These are phyloP conservation scores for Arizona elegans DNA, from an alignment of 2,113 vertebrate genomes.

Conservation along the genomic window DNA sequence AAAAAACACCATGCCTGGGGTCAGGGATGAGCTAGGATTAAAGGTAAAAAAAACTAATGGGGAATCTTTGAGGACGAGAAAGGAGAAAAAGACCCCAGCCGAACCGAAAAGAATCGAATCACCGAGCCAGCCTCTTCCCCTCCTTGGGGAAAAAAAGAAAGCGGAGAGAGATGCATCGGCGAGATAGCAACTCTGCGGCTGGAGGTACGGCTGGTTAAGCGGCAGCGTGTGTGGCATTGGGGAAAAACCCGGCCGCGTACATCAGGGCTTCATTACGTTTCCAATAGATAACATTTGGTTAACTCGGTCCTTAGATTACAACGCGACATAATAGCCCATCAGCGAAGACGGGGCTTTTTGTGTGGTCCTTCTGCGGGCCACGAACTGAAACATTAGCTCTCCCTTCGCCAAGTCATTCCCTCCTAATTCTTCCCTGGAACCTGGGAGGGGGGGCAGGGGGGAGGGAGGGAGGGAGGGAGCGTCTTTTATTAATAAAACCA, in stretches of 20 bases:
- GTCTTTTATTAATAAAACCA: neutral
- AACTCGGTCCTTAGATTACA: conserved; percentile 71
- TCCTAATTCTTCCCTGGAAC: conserved; percentile 56
- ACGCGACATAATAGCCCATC: conserved; percentile 64
- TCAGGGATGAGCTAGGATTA: neutral
- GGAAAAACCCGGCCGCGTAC: conserved; percentile 61
- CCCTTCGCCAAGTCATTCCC: conserved; percentile 51
- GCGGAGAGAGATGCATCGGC: conserved; percentile 20
- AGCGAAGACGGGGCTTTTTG: conserved; percentile 74
- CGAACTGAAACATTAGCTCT: conserved; percentile 70
- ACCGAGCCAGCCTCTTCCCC: neutral
- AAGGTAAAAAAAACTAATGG: neutral
- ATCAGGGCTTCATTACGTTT: conserved; percentile 75
- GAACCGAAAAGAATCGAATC: conserved; percentile 56
- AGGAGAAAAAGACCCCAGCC: conserved; percentile 6
- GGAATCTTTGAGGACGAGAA: neutral
- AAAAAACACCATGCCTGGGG: neutral
- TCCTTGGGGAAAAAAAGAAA: conserved; percentile 6
- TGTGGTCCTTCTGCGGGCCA: conserved; percentile 74
- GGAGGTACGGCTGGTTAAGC: conserved; percentile 51
- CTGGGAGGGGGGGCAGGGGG: conserved; percentile 57
- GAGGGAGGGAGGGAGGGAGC: conserved; percentile 30
- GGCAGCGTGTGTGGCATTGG: conserved; percentile 71
- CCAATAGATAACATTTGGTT: conserved; percentile 77
- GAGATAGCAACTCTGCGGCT: conserved; percentile 60